Conservation (phyloP, 2,888 invertebrate species). For the Epinotia bilunana region DNA sequence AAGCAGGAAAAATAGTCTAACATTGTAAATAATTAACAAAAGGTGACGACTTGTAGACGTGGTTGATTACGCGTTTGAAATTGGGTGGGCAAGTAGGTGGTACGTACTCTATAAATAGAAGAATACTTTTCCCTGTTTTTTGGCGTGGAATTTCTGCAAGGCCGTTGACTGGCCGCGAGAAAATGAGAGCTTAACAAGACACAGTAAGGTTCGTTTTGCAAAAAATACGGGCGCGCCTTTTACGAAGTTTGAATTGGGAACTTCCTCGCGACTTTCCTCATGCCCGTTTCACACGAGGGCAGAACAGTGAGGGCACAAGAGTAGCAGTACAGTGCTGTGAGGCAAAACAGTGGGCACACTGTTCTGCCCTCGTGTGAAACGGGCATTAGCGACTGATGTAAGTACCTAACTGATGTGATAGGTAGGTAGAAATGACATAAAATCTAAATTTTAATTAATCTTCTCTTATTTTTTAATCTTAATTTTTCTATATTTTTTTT, state of each 20-base stretch:
- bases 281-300: too few relatives aligned
- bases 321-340: too few relatives aligned
- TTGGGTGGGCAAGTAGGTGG: too few relatives aligned
- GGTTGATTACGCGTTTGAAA: constrained; percentile 7
- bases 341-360: too few relatives aligned
- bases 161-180: constrained; percentile 17
- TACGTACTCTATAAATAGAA: constrained; percentile 36
- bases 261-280: not conserved
- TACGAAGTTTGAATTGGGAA: constrained; percentile 9
- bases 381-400: not conserved
- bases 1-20: not conserved
- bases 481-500: too few relatives aligned
- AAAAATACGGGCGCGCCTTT: not conserved
- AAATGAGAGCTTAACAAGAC: not conserved
- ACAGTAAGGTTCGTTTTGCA: constrained; percentile 1
- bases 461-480: too few relatives aligned
- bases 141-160: constrained; percentile 35
- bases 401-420: not conserved
- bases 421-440: too few relatives aligned
- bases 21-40: not conserved
- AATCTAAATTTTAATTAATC: too few relatives aligned
- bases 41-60: constrained; percentile 10
- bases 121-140: constrained; percentile 42
- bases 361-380: too few relatives aligned
- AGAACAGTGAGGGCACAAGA: too few relatives aligned